These are phyloP conservation scores for Creontiades dilutus DNA, from an alignment of 2,888 invertebrate genomes.

Conservation along the genomic window DNA sequence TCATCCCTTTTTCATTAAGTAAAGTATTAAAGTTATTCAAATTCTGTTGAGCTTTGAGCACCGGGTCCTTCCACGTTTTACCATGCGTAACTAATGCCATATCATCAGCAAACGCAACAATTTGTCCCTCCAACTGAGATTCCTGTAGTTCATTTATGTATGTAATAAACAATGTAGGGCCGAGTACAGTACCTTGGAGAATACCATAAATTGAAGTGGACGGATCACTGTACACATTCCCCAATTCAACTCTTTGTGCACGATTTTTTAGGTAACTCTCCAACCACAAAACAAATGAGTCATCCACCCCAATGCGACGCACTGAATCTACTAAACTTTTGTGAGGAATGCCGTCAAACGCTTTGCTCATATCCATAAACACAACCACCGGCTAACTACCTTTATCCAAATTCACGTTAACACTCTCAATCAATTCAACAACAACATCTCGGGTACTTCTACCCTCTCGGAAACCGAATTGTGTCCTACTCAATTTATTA, in stretches of 20 bases:
- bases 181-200: too few relatives aligned
- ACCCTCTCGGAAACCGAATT: background rate
- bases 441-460: background rate
- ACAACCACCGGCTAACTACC: background rate
- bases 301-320: background rate
- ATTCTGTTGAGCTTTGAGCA: background rate
- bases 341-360: background rate
- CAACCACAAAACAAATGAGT: background rate
- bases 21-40: background rate
- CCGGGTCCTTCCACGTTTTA: background rate
- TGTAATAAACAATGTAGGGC: background rate
- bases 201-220: background rate
- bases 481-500: background rate
- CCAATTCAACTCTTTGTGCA: background rate
- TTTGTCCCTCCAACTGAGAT: background rate
- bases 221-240: background rate
- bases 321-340: background rate
- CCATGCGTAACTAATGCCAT: background rate
- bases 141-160: background rate
- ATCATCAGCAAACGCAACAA: background rate
- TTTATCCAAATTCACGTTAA: background rate
- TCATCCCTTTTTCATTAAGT: background rate
- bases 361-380: background rate
- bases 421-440: constrained; percentile 9
- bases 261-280: background rate